Percentiles rank a stretch among this genome's conserved stretches.
These are phyloP conservation scores for Hydropotes inermis DNA, from an alignment of 2,113 vertebrate species.

Conservation along the genomic window DNA sequence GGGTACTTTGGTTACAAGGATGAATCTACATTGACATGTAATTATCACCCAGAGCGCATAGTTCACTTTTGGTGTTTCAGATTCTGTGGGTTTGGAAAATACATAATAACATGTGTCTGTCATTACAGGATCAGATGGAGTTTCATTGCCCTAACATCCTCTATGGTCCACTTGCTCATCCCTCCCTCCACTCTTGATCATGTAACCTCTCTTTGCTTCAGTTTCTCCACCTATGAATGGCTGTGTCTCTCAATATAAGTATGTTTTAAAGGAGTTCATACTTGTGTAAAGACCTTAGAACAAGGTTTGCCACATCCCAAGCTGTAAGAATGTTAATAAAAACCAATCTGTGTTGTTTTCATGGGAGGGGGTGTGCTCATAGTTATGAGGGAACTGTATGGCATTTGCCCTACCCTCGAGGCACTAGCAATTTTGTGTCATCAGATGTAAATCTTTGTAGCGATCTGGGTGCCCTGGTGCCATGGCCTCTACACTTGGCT, in stretches of 20 bases:
- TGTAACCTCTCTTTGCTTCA: not conserved
- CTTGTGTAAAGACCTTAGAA: not conserved
- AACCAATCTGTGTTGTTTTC: not conserved
- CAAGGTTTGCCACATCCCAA: not conserved
- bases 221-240: not conserved
- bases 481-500: not conserved
- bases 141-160: not conserved
- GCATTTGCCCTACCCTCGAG: not conserved
- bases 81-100: not conserved
- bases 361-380: not conserved
- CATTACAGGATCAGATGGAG: not conserved
- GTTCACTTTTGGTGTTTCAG: not conserved
- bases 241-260: not conserved
- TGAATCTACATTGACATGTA: not conserved
- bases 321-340: not conserved
- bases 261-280: not conserved
- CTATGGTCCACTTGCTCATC: not conserved
- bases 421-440: not conserved
- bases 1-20: not conserved
- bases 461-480: not conserved
- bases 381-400: not conserved
- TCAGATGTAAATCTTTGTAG: not conserved
- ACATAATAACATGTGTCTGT: no score
- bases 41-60: not conserved
- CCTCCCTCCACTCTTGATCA: not conserved